These are phyloP conservation scores for Paedocypris micromegethes DNA, from an alignment of 2,797 vertebrate genomes.

Conservation along the genomic window DNA sequence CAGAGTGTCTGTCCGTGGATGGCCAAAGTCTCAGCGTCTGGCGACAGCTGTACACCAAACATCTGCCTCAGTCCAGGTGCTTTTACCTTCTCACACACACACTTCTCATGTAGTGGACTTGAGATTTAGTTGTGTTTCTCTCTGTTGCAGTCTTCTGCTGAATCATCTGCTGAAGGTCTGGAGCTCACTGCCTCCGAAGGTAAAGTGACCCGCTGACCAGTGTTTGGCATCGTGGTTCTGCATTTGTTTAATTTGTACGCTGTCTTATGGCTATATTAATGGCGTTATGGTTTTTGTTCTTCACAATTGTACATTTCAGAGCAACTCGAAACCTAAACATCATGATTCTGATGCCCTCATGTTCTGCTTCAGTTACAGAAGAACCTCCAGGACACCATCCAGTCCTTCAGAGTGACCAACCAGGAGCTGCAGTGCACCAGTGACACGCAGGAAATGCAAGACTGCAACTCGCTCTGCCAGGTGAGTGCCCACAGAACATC, in stretches of 20 bases:
- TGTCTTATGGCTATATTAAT: too few species aligned
- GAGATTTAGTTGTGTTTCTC: not conserved
- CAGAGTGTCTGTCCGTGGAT: slow-evolving; percentile 82
- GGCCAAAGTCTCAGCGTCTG: slow-evolving; percentile 84
- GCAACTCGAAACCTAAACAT: too few species aligned
- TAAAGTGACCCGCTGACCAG: slow-evolving; percentile 45
- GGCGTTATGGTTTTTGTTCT: too few species aligned
- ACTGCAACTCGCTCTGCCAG: slow-evolving; percentile 69
- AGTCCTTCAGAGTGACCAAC: slow-evolving; percentile 85
- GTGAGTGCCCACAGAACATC: not conserved
- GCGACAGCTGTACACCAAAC: slow-evolving; percentile 92
- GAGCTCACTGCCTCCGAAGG: slow-evolving; percentile 80
- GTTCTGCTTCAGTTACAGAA: slow-evolving; percentile 67
- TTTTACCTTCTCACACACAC: not conserved
- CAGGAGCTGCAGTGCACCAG: slow-evolving; percentile 73
- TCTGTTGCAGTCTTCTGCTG: slow-evolving; percentile 76
- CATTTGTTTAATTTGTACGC: not conserved
- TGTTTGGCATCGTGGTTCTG: not conserved
- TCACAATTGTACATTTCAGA: too few species aligned
- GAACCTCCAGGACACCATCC: slow-evolving; percentile 82
- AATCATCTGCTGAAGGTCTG: slow-evolving; percentile 79
- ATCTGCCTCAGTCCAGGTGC: slow-evolving; percentile 88
- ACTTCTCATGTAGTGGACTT: not conserved
- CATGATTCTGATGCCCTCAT: not conserved
- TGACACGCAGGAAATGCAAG: slow-evolving; percentile 63